These are phyloP conservation scores for Idaea biselata DNA, from an alignment of 2,888 invertebrate genomes.

Conservation along the genomic window DNA sequence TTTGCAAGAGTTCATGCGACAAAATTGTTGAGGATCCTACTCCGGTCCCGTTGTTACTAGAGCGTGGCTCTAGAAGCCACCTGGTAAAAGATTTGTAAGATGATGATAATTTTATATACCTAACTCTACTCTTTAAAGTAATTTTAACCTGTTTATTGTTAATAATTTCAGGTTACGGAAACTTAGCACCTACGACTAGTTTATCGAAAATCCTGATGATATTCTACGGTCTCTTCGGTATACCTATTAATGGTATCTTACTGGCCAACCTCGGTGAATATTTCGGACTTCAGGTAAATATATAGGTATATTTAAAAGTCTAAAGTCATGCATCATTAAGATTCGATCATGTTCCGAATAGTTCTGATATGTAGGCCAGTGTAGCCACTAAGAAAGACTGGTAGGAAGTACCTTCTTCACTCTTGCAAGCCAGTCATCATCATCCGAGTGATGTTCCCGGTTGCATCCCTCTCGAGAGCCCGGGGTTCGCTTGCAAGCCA, in stretches of 20 bases:
- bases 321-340: background rate
- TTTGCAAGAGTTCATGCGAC: no score
- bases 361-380: no score
- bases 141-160: conserved; percentile 3
- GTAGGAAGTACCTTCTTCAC: background rate
- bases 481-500: no score
- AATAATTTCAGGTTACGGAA: conserved; percentile 88
- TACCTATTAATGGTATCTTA: conserved; percentile 90
- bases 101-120: conserved; percentile 5
- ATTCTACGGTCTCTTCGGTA: conserved; percentile 91
- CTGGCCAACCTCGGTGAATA: conserved; percentile 91
- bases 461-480: no score
- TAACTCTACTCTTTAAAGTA: no score
- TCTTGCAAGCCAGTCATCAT: no score
- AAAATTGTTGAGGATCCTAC: no score
- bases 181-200: conserved; percentile 91
- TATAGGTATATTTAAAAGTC: background rate
- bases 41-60: no score
- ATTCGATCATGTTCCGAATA: background rate
- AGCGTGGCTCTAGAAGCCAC: background rate
- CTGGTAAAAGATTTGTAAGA: background rate
- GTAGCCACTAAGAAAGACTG: background rate
- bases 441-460: no score
- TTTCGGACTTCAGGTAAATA: conserved; percentile 87
- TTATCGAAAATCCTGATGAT: conserved; percentile 92